Base-by-base conservation (phyloP, 2,888 invertebrate genomes). In the Mythimna loreyi region DNA sequence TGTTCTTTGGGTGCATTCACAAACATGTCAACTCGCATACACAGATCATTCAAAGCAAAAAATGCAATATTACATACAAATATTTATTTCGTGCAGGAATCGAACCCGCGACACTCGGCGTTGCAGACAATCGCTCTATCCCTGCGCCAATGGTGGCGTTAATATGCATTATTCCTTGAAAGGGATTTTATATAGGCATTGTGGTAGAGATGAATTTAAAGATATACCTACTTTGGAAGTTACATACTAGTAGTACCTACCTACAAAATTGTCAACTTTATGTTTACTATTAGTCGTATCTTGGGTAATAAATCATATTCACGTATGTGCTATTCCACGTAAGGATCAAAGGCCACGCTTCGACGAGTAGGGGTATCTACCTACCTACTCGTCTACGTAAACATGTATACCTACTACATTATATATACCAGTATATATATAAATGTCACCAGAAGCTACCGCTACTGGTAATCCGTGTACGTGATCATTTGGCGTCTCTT, bases 251-350 rank as follows among this genome's bases (percentile, higher is more conserved):
- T 16, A 40, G 16, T 13, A 40, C 19, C 19, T 43, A 43, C 19
- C n/a, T 19, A 21, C 8, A 11, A n/a, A n/a, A 9, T n/a, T 28
- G 28, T 43, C 36, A 53, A 43, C 21, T 55, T 55, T 21, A 45
- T 45, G 43, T 30, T 40, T 40, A 19, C 40, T 40, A 55, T 30
- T 55, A 43, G 28, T 43, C 30, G 11, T 63, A 63, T 63, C 62
- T 43, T 1, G 40, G 25, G 43, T 30, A 53, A 16, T n/a, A 62
- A 63, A 63, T 55, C 62, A 55, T 43, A 43, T 21, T 55, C 62
- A 63, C 55, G 62, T 63, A 43, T 23, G 40, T 11, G 6, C 40
- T 55, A 43, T 55, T 62, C 40, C 43, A 43, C n/a, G 40, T n/a
- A 40, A 16, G 9, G 50, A 55, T 28, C 55, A 55, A 43, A 53